phyloP scores from a whole-genome alignment of 2,888 invertebrate species.

The Emesis castigata region DNA sequence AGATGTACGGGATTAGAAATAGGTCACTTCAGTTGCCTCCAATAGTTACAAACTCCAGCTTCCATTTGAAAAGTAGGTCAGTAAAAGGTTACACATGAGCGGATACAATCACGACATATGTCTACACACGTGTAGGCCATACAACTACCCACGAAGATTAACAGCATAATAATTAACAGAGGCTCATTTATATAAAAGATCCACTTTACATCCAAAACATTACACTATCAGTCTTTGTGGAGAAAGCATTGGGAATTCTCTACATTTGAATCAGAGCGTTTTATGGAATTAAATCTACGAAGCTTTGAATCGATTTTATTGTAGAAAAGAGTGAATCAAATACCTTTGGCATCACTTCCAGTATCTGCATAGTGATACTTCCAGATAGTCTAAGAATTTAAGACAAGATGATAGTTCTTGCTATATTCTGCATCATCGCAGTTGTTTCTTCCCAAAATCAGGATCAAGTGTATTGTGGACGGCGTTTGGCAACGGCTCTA shows the following conservation, averaged over 20 bases:
- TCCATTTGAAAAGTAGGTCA: background rate
- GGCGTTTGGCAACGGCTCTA: background rate
- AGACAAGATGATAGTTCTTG: background rate
- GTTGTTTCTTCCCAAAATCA: background rate
- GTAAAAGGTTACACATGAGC: background rate
- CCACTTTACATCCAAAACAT: background rate
- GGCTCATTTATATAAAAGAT: background rate
- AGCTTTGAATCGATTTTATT: background rate
- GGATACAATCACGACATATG: background rate
- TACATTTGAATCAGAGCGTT: too few relatives aligned
- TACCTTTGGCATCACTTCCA: background rate
- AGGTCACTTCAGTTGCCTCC: too few relatives aligned
- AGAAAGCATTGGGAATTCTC: background rate
- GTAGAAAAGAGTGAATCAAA: background rate
- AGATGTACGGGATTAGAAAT: too few relatives aligned
- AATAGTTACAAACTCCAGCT: too few relatives aligned
- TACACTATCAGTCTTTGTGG: background rate
- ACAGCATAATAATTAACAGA: background rate
- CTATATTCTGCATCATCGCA: background rate
- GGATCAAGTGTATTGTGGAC: slow-evolving; percentile 1
- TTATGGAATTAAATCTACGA: background rate
- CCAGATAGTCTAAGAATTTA: background rate
- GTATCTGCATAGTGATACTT: background rate
- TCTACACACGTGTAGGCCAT: background rate
- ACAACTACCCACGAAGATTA: background rate